These are phyloP conservation scores for Planococcus citri DNA, from an alignment of 1,140 invertebrate species.

Conservation along the genomic window DNA sequence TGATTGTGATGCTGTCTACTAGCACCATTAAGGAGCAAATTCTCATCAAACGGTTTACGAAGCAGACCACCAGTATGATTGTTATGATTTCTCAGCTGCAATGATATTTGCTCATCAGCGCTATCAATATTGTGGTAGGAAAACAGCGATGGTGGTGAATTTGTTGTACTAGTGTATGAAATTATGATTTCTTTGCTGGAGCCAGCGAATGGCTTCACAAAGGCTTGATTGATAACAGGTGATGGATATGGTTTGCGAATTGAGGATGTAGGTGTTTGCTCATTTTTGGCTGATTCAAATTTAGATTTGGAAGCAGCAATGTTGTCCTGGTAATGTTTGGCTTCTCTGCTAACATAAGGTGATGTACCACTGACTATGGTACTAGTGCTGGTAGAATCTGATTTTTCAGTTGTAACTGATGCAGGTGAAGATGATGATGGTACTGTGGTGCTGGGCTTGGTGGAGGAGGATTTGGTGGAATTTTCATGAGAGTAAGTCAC, in stretches of 20 bases:
- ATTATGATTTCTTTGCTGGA: neutral
- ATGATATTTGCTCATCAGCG: neutral
- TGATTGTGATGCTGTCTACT: no score
- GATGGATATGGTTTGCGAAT: neutral
- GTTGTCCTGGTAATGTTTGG: neutral
- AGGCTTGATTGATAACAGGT: neutral
- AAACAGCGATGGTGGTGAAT: neutral
- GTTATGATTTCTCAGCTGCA: neutral
- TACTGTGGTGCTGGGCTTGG: no score
- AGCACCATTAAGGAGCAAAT: neutral
- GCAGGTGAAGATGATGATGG: no score
- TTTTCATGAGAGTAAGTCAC: no score
- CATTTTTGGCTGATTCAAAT: neutral
- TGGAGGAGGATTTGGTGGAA: no score
- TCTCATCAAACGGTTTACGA: neutral
- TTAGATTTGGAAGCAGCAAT: neutral
- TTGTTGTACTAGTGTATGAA: slow-evolving; percentile 5
- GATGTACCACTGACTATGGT: no score
- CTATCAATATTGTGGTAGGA: neutral
- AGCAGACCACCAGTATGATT: neutral
- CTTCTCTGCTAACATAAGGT: neutral
- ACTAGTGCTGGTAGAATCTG: no score
- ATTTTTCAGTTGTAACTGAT: no score
- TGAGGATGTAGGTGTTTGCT: no score
- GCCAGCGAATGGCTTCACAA: neutral